phyloP scores from a whole-genome alignment of 2,888 invertebrate genomes.

The Chesias legatella region DNA sequence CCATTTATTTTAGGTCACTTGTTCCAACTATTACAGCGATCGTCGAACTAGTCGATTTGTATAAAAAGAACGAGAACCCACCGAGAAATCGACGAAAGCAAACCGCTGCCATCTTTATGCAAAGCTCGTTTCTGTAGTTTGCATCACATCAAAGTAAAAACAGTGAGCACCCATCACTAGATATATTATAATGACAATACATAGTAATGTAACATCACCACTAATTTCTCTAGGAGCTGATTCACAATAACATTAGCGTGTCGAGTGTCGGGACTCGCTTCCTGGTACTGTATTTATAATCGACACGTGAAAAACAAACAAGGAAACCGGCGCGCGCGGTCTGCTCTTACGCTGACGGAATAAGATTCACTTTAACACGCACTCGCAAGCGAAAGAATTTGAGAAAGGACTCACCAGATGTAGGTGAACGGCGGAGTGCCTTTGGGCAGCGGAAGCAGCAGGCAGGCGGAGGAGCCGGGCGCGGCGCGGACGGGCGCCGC shows the following conservation, averaged over 20 bases:
- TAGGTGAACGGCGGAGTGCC: constrained; percentile 67
- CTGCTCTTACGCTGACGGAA: constrained; percentile 28
- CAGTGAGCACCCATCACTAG: too few species aligned
- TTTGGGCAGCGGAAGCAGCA: constrained; percentile 50
- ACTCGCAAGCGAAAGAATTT: constrained; percentile 2
- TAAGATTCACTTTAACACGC: constrained; percentile 28
- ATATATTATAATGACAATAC: constrained; percentile 21
- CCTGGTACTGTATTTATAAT: constrained; percentile 74
- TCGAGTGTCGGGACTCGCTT: constrained; percentile 54
- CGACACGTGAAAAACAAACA: constrained; percentile 75
- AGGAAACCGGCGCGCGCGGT: constrained; percentile 46
- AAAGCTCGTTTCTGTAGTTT: too few species aligned
- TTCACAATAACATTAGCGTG: constrained; percentile 46
- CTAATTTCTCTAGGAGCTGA: constrained; percentile 20
- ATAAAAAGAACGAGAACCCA: too few species aligned
- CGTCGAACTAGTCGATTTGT: too few species aligned
- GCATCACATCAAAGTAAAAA: too few species aligned
- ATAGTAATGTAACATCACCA: constrained; percentile 22
- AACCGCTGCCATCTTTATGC: too few species aligned
- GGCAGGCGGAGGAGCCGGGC: constrained; percentile 53
- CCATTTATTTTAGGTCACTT: too few species aligned
- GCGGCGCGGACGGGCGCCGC: constrained; percentile 50
- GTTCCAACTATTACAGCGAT: too few species aligned
- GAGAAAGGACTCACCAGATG: constrained; percentile 50
- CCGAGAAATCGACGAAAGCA: too few species aligned